Evolutionary conservation across 2,888 invertebrate species (phyloP), one percentile per base, ranked within the genome.

Genomic region (Drosophila suboccidentalis): DNA sequence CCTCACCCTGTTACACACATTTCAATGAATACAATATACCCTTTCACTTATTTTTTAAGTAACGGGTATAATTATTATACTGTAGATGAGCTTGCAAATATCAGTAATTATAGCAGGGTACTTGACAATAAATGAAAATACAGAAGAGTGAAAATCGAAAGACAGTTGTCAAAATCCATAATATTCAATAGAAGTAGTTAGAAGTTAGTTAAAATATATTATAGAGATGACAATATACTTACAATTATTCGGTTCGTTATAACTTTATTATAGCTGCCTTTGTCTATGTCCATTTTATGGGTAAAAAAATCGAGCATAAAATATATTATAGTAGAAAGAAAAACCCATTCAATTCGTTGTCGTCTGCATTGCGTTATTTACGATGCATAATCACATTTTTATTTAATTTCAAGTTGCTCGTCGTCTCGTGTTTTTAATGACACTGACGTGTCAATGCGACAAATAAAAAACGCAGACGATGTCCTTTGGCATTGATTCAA

Each of bases 341-440:
- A 72, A 71, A 60, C 39, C 63, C 65, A 78, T 71, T 67, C 51
- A 65, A 46, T 51, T 53, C 46, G 53, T 36, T 43, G 64, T 63
- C 72, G 82, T 77, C 86, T 78, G 86, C 75, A 75, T 51, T 70
- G 69, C 69, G 71, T 78, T 86, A 75, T 84, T 84, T 84, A 88
- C 71, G 78, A 74, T 43, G 68, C 63, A 87, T 89, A 89, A 84
- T 89, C 87, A 79, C 81, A 81, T 79, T 87, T 87, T 89, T 88
- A 87, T 86, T 89, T 87, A 81, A 86, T 86, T 75, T 67, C 15
- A 71, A 70, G 61, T 65, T 71, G 74, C 19, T 17, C 17, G 8
- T 44, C 53, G 81, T 73, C 82, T 68, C 62, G 50, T 60, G 41
- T 57, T 69, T 82, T 73, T 86, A 88, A 88, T 78, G 88, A 85